Evolutionary conservation across 2,797 vertebrate genomes (phyloP).

Genomic region (Tragopan temminckii): DNA sequence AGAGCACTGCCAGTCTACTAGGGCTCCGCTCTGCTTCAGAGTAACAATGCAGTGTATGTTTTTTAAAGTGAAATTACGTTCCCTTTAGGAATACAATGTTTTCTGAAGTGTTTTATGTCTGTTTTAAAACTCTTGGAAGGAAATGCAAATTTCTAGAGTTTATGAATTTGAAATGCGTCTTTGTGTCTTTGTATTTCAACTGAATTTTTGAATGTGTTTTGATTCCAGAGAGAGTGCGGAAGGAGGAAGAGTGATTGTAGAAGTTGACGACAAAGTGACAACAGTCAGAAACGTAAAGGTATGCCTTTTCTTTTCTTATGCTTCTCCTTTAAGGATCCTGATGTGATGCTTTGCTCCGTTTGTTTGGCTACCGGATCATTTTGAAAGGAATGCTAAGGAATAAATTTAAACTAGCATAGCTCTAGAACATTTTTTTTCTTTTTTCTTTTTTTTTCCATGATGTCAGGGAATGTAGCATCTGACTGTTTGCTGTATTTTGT

Average conservation of each 20-base stretch:
- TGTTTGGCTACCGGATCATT: background rate
- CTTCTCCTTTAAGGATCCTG: background rate
- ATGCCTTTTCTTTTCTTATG: constrained; percentile 43
- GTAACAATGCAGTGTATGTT: background rate
- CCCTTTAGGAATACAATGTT: background rate
- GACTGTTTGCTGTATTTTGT: background rate
- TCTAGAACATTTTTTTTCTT: background rate
- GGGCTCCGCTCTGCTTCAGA: background rate
- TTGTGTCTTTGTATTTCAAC: background rate
- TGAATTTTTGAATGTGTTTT: constrained; percentile 28
- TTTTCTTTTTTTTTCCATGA: background rate
- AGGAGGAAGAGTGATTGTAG: constrained; percentile 89
- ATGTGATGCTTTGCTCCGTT: background rate
- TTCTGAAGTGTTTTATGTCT: background rate
- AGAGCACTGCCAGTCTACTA: background rate
- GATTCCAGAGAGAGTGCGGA: constrained; percentile 89
- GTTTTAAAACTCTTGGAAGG: background rate
- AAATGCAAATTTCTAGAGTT: background rate
- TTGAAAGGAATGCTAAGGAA: background rate
- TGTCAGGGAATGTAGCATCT: background rate
- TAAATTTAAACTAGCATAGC: background rate
- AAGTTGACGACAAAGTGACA: constrained; percentile 92
- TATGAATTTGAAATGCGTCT: background rate
- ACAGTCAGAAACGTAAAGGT: constrained; percentile 94
- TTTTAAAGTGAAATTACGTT: background rate